A percentile compares a stretch with the other conserved stretches of the same genome.
These are phyloP conservation scores for Phrynocephalus vlangalii DNA, from an alignment of 2,797 vertebrate genomes.

Conservation along the genomic window DNA sequence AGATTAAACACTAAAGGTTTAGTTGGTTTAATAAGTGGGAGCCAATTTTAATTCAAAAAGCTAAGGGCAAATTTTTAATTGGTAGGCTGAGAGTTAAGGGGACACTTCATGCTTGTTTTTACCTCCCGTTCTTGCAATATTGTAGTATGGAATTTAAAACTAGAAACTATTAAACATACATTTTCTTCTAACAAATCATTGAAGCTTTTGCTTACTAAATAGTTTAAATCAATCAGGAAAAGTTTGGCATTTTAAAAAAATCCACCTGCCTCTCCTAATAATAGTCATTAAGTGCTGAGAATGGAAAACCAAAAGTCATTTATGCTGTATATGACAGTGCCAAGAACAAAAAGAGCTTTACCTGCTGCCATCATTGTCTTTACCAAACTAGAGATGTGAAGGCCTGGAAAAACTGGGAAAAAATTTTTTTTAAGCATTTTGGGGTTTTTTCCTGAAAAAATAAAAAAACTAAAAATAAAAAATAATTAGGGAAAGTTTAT, in stretches of 20 bases:
- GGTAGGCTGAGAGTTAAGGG: slow-evolving; percentile 10
- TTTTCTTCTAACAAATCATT: neutral
- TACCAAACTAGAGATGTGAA: no score
- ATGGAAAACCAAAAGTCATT: no score
- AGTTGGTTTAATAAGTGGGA: slow-evolving; percentile 32
- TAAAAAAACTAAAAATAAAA: no score
- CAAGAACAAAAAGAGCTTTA: no score
- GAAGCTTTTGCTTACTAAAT: slow-evolving; percentile 1
- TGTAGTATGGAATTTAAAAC: neutral
- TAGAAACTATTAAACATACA: neutral
- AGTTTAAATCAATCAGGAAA: no score
- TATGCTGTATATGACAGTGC: no score
- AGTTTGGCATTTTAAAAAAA: no score
- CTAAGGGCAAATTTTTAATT: slow-evolving; percentile 35
- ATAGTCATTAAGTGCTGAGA: neutral
- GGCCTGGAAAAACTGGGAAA: no score
- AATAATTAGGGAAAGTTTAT: no score
- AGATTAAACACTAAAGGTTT: slow-evolving; percentile 34
- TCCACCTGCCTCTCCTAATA: neutral
- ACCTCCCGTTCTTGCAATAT: neutral
- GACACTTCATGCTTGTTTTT: neutral
- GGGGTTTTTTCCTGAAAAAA: no score
- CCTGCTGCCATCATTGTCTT: no score
- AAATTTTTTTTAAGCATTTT: no score
- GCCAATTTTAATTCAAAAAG: slow-evolving; percentile 20